A percentile compares a stretch with the other conserved stretches of the same genome.
These are phyloP conservation scores for Podabrus alpinus DNA, from an alignment of 2,888 invertebrate species.

Conservation along the genomic window DNA sequence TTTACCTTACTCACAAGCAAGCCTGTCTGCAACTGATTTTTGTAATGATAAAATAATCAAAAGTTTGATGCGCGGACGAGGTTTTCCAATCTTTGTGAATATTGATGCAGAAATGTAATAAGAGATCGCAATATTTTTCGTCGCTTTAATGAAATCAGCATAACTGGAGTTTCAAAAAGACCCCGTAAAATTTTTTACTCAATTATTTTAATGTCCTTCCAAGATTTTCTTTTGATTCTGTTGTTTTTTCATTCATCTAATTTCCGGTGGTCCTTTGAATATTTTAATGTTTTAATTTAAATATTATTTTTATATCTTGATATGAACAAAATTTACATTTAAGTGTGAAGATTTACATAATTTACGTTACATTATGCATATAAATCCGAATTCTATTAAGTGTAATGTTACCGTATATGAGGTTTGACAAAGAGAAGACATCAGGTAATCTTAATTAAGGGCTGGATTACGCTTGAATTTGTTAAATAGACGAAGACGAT, in stretches of 20 bases:
- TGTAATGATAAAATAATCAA: background rate
- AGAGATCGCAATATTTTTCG: too few relatives aligned
- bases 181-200: too few relatives aligned
- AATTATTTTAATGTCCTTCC: too few relatives aligned
- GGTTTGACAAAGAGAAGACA: background rate
- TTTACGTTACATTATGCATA: background rate
- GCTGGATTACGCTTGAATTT: slow-evolving; percentile 3
- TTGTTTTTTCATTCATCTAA: too few relatives aligned
- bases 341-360: background rate
- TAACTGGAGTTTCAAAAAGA: too few relatives aligned
- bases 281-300: too few relatives aligned
- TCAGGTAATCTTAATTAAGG: background rate
- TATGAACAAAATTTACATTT: background rate
- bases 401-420: background rate
- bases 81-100: background rate
- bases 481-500: background rate
- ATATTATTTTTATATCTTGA: background rate
- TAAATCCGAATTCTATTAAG: background rate
- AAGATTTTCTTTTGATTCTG: too few relatives aligned
- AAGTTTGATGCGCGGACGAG: background rate
- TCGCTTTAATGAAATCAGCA: too few relatives aligned
- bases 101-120: too few relatives aligned
- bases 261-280: background rate
- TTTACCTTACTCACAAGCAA: background rate
- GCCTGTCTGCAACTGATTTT: background rate